phyloP scores from a whole-genome alignment of 2,113 vertebrate species.

The Pachycephala philippinensis region DNA sequence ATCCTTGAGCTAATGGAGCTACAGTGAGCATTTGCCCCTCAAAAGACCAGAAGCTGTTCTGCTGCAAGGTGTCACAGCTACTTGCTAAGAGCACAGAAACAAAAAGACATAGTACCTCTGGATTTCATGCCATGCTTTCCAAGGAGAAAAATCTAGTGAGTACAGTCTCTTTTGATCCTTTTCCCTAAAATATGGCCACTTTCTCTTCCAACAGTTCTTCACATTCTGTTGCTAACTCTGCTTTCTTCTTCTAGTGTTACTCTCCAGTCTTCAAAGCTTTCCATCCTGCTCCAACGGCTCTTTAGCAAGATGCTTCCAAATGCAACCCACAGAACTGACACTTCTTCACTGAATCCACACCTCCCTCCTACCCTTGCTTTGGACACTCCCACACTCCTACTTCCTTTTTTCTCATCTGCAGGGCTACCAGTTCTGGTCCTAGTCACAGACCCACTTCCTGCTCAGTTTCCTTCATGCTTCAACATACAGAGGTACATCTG shows the following conservation, averaged over 20 bases:
- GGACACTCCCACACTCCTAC: neutral
- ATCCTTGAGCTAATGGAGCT: neutral
- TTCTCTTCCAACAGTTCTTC: neutral
- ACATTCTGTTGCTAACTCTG: neutral
- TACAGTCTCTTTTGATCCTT: neutral
- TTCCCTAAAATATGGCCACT: neutral
- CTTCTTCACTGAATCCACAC: neutral
- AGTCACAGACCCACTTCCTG: neutral
- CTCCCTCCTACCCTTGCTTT: neutral
- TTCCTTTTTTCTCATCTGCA: neutral
- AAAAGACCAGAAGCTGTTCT: neutral
- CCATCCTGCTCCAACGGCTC: neutral
- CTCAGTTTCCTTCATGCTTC: neutral
- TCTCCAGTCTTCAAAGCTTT: neutral
- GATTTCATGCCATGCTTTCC: neutral
- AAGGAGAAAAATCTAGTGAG: neutral
- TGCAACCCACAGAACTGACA: neutral
- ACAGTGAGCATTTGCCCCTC: neutral
- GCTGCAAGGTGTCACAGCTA: neutral
- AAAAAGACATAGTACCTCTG: neutral
- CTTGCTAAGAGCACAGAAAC: neutral
- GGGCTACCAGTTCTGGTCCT: neutral
- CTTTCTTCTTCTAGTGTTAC: neutral
- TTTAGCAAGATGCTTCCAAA: neutral
- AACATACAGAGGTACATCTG: neutral